A percentile compares a stretch with the other conserved stretches of the same genome.
Conservation (phyloP, 2,113 vertebrate genomes). For the Prionailurus bengalensis region DNA sequence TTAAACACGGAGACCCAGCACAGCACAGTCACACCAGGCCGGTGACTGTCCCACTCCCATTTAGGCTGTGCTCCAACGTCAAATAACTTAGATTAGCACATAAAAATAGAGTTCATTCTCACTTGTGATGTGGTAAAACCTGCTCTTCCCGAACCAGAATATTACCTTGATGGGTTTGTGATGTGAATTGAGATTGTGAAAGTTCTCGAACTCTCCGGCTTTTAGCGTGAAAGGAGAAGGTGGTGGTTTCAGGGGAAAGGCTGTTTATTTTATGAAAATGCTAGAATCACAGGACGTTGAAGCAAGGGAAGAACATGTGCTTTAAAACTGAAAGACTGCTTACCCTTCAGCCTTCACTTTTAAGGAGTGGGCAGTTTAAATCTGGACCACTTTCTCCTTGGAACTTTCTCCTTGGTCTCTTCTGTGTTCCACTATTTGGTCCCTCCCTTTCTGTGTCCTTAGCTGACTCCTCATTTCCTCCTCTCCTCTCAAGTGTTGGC, state of each 20-base stretch:
- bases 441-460: not conserved
- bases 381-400: not conserved
- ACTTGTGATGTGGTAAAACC: not conserved
- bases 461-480: not conserved
- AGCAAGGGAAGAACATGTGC: not conserved
- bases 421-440: not conserved
- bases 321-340: not conserved
- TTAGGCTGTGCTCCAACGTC: not conserved
- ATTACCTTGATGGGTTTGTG: constrained; percentile 41
- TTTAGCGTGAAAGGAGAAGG: constrained; percentile 16
- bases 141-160: constrained; percentile 39
- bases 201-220: constrained; percentile 6
- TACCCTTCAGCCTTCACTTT: not conserved
- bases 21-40: not conserved
- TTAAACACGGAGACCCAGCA: not conserved
- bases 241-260: not conserved
- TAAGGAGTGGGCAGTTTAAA: not conserved
- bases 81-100: not conserved
- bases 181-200: not conserved
- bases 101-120: constrained; percentile 12
- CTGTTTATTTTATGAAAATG: not conserved
- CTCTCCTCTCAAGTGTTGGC: not conserved
- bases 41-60: not conserved
- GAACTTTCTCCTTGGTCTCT: not conserved
- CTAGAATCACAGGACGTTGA: not conserved